Percentiles rank a stretch among this genome's conserved stretches.
Evolutionary conservation across 2,888 invertebrate genomes (phyloP).

Genomic region (Biston stratarius): DNA sequence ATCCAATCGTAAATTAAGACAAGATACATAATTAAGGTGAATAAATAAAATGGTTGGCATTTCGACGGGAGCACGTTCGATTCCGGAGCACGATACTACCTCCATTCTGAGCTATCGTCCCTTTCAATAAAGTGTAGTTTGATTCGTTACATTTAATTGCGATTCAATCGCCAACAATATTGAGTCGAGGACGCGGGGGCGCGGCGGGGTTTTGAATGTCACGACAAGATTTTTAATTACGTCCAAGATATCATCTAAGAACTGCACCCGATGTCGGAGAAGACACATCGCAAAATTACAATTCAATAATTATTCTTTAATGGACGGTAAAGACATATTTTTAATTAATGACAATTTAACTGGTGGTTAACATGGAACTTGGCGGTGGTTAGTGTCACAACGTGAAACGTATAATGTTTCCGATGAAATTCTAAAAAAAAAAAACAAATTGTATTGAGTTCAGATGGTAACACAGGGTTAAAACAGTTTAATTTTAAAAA

Average conservation of each 20-base stretch:
- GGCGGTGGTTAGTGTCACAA: conserved; percentile 35
- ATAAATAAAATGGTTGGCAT: conserved; percentile 87
- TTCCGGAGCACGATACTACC: conserved; percentile 71
- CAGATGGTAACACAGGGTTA: too few species aligned
- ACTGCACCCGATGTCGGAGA: conserved; percentile 74
- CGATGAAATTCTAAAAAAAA: not conserved
- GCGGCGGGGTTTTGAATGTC: conserved; percentile 84
- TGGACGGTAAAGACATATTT: conserved; percentile 52
- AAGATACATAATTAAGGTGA: conserved; percentile 87
- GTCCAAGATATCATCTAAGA: conserved; percentile 84
- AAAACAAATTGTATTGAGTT: too few species aligned
- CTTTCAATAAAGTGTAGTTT: conserved; percentile 85
- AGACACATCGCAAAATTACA: conserved; percentile 81
- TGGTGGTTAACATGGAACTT: conserved; percentile 61
- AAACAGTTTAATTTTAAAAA: too few species aligned
- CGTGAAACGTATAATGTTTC: not conserved
- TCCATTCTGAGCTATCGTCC: conserved; percentile 83
- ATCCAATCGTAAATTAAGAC: conserved; percentile 87
- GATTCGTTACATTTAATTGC: conserved; percentile 84
- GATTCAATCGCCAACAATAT: conserved; percentile 86
- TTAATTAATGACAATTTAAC: conserved; percentile 70
- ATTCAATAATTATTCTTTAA: conserved; percentile 78
- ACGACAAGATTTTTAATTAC: conserved; percentile 87
- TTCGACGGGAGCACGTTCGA: conserved; percentile 86
- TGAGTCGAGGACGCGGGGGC: conserved; percentile 81